Base-by-base conservation (phyloP, 2,888 invertebrate species). In the Himalopsyche japonica region DNA sequence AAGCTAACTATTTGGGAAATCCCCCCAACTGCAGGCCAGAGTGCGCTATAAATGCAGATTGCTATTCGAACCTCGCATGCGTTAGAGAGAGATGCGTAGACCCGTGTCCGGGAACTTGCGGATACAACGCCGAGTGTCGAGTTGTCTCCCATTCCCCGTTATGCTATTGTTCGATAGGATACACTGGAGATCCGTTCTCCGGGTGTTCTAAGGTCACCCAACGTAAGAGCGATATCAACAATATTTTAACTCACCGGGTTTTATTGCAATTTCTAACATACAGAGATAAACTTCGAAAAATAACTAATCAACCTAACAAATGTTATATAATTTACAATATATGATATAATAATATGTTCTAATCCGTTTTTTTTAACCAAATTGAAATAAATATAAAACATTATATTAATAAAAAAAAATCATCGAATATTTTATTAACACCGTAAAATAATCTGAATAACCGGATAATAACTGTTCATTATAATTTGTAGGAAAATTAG, bases 11-110 rank as follows among this genome's bases (percentile, higher is more conserved):
- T 88, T 91, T 94, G 86, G 95, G 95, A 79, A 90, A 93, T 82
- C 92, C 94, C 12, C 94, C 94, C 7, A 93, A 93, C 87, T 95
- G 94, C 89, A 91, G 94, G 49, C 94, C 94, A n/a, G 94, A 95
- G 89, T 94, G 95, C 90, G 92, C 92, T 47, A 91, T 92, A 47
- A 93, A 92, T 88, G 90, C 91, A 0, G 93, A 94, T 87, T 94
- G 94, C 87, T 89, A 91, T 0, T 89, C 91, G 7, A 88, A 92
- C 87, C 89, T 90, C 89, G 92, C 92, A 32, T 94, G 94, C 88
- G 89, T 91, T 87, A 91, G 92, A 87, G 91, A 92, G 24, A 90
- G 90, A 76, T 94, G 94, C 86, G 88, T 89, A 49, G 92, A 93
- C 89, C 94, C 94, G 0, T 94, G 94, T 87, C 89, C 91, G 7